phyloP scores from a whole-genome alignment of 2,888 invertebrate species.

The Eulithis testata region DNA sequence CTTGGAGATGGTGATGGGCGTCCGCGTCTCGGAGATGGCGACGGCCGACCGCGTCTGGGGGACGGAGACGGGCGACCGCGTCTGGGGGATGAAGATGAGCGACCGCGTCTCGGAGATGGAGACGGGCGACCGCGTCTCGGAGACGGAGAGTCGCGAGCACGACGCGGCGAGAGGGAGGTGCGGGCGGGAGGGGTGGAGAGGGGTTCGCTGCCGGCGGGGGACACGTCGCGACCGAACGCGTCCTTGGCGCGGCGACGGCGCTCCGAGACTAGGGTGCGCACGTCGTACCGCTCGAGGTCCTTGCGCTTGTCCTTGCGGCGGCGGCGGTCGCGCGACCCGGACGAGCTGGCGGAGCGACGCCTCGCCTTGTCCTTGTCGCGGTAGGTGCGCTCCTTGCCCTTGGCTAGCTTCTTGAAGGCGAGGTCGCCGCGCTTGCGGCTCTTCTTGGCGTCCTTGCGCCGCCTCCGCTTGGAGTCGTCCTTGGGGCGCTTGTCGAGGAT shows the following conservation, averaged over 20 bases:
- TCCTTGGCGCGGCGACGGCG: constrained; percentile 88
- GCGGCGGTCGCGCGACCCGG: constrained; percentile 52
- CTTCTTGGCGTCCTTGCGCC: constrained; percentile 79
- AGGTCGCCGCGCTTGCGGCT: constrained; percentile 72
- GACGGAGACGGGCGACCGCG: constrained; percentile 43
- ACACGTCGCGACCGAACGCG: constrained; percentile 91
- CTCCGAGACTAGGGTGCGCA: constrained; percentile 90
- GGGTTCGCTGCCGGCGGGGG: constrained; percentile 49
- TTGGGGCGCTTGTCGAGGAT: constrained; percentile 53
- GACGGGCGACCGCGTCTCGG: constrained; percentile 42
- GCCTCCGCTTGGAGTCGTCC: constrained; percentile 73
- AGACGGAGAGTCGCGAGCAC: constrained; percentile 78
- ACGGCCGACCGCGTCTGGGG: constrained; percentile 50
- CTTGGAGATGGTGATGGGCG: constrained; percentile 27
- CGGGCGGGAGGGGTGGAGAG: constrained; percentile 42
- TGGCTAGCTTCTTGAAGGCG: constrained; percentile 92
- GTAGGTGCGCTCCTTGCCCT: constrained; percentile 88
- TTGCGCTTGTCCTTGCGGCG: constrained; percentile 86
- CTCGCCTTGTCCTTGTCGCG: constrained; percentile 74
- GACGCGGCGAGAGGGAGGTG: too few species aligned
- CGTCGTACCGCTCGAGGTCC: constrained; percentile 93
- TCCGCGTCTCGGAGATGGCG: constrained; percentile 21
- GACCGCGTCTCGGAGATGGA: constrained; percentile 35
- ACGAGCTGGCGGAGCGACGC: constrained; percentile 47
- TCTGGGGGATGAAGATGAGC: constrained; percentile 49